These are phyloP conservation scores for Halcyon badia DNA, from an alignment of 2,797 vertebrate genomes.

Conservation along the genomic window DNA sequence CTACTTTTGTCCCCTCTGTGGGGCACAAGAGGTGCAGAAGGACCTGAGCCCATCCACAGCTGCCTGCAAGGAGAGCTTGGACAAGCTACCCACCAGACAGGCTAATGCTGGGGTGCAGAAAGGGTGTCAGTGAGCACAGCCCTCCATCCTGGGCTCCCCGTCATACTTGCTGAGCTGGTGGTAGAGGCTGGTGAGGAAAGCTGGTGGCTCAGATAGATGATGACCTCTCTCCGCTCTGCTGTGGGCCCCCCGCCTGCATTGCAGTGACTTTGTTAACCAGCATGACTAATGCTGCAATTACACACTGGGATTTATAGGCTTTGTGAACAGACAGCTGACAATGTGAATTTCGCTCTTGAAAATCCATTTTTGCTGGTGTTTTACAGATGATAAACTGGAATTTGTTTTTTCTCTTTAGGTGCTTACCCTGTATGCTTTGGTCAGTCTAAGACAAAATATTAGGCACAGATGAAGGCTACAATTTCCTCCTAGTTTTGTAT, in stretches of 20 bases:
- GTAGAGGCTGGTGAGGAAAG: neutral
- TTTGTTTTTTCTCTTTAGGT: neutral
- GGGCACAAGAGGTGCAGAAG: neutral
- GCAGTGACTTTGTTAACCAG: neutral
- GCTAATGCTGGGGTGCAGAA: accelerated
- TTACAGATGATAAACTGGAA: neutral
- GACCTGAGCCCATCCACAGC: neutral
- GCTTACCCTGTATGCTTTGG: neutral
- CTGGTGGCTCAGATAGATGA: neutral
- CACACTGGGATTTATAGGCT: accelerated
- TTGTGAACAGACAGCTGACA: neutral
- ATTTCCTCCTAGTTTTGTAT: neutral
- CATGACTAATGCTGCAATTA: neutral
- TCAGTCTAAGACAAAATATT: neutral
- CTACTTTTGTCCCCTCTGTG: neutral
- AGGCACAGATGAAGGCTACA: neutral
- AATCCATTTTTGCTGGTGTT: neutral
- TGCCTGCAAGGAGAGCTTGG: neutral
- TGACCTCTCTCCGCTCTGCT: neutral
- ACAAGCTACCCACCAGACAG: accelerated
- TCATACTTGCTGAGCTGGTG: accelerated
- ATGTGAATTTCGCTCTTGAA: neutral
- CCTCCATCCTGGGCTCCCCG: accelerated
- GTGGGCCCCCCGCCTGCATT: accelerated
- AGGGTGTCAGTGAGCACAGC: accelerated